These are phyloP conservation scores for Hypercompe scribonia DNA, from an alignment of 2,888 invertebrate genomes.

Conservation along the genomic window DNA sequence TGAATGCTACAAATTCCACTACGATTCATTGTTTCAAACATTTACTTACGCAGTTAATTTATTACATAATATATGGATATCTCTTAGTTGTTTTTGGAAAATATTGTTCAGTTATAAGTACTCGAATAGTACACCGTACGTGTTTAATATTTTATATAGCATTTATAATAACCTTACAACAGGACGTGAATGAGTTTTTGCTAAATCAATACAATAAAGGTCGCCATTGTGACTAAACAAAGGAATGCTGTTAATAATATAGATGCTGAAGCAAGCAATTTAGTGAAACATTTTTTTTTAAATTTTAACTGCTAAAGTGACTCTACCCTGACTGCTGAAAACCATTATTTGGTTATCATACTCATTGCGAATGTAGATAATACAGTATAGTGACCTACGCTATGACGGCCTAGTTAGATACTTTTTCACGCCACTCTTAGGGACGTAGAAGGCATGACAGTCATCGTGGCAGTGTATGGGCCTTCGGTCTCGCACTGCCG, in stretches of 20 bases:
- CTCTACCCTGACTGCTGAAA: too few relatives aligned
- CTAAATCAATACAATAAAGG: background rate
- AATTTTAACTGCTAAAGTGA: too few relatives aligned
- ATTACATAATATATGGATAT: background rate
- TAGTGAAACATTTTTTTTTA: too few relatives aligned
- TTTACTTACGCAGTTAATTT: background rate
- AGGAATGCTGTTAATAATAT: background rate
- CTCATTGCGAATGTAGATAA: too few relatives aligned
- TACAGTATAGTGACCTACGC: too few relatives aligned
- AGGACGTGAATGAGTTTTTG: background rate
- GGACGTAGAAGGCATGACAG: too few relatives aligned
- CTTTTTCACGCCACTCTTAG: too few relatives aligned
- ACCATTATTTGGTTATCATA: too few relatives aligned
- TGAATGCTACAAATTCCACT: background rate
- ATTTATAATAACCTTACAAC: too few relatives aligned
- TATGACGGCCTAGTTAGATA: too few relatives aligned
- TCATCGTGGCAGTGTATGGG: too few relatives aligned
- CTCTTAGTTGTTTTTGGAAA: background rate
- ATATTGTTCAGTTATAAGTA: background rate
- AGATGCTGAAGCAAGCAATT: background rate
- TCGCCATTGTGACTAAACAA: background rate
- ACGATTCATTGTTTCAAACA: background rate
- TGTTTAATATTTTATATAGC: background rate
- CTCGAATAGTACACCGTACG: background rate
- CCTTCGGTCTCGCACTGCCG: too few relatives aligned